A percentile compares a stretch with the other conserved stretches of the same genome.
phyloP scores from a whole-genome alignment of 2,113 vertebrate species.

The Etheostoma cragini region DNA sequence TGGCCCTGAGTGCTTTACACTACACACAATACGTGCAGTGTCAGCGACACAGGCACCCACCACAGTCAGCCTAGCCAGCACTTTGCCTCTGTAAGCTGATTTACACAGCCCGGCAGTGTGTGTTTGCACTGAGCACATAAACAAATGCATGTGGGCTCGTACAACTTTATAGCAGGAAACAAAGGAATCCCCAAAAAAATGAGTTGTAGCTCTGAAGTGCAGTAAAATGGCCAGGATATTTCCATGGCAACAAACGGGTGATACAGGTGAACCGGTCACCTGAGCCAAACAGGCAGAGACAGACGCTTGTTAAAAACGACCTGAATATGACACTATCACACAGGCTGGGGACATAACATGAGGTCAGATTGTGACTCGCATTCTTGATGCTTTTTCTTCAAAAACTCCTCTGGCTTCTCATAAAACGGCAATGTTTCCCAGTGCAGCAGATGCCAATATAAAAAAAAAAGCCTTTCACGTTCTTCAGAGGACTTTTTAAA shows the following conservation, averaged over 20 bases:
- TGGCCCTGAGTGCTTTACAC: slow-evolving; percentile 71
- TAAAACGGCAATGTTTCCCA: slow-evolving; percentile 36
- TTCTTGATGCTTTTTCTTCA: slow-evolving; percentile 70
- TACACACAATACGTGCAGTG: slow-evolving; percentile 74
- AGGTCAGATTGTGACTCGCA: slow-evolving; percentile 76
- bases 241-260: slow-evolving; percentile 79
- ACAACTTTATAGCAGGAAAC: slow-evolving; percentile 49
- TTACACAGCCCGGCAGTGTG: slow-evolving; percentile 67
- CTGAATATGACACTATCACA: slow-evolving; percentile 79
- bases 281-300: slow-evolving; percentile 78
- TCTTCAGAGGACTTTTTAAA: slow-evolving; percentile 67
- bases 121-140: slow-evolving; percentile 72
- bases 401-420: slow-evolving; percentile 58
- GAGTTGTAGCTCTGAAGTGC: slow-evolving; percentile 58
- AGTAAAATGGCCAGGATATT: slow-evolving; percentile 70
- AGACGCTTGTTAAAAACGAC: slow-evolving; percentile 82
- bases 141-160: slow-evolving; percentile 69
- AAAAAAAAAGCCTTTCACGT: slow-evolving; percentile 55
- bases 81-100: slow-evolving; percentile 80
- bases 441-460: slow-evolving; percentile 11
- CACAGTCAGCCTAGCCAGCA: slow-evolving; percentile 74
- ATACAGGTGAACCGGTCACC: slow-evolving; percentile 80
- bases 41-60: slow-evolving; percentile 77
- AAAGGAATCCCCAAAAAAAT: slow-evolving; percentile 26
- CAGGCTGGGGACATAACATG: slow-evolving; percentile 72